These are phyloP conservation scores for Crenuchus spilurus DNA, from an alignment of 2,797 vertebrate genomes.

Conservation along the genomic window DNA sequence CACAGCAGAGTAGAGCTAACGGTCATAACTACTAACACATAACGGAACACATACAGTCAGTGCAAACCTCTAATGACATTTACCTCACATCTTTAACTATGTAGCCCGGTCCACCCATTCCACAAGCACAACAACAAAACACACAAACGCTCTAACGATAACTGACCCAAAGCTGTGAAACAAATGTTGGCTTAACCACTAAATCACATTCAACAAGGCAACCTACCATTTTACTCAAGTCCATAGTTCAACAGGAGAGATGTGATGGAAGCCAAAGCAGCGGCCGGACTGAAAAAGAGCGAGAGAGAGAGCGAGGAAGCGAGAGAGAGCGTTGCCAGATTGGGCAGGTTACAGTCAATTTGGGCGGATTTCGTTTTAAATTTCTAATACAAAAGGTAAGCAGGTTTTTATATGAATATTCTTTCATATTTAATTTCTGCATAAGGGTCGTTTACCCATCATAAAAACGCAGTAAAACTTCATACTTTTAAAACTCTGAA, in stretches of 20 bases:
- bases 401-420: no score
- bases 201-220: not conserved
- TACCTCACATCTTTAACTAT: not conserved
- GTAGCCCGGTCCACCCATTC: not conserved
- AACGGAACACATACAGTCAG: no score
- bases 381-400: no score
- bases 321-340: not conserved
- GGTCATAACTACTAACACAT: no score
- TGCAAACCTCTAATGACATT: not conserved
- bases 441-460: no score
- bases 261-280: not conserved
- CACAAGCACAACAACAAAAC: not conserved
- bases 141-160: not conserved
- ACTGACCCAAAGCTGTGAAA: not conserved
- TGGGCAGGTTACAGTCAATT: no score
- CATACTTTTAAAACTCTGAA: no score
- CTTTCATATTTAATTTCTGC: no score
- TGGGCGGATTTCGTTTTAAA: no score
- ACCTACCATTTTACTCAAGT: conserved; percentile 82
- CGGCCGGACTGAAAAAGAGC: not conserved
- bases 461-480: no score
- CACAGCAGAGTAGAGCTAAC: no score
- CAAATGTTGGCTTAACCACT: not conserved
- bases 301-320: conserved; percentile 45
- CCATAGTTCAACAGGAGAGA: conserved; percentile 62